Percentiles rank a stretch among this genome's conserved stretches.
phyloP scores from a whole-genome alignment of 2,888 invertebrate species.

The Andrena chrysosceles region DNA sequence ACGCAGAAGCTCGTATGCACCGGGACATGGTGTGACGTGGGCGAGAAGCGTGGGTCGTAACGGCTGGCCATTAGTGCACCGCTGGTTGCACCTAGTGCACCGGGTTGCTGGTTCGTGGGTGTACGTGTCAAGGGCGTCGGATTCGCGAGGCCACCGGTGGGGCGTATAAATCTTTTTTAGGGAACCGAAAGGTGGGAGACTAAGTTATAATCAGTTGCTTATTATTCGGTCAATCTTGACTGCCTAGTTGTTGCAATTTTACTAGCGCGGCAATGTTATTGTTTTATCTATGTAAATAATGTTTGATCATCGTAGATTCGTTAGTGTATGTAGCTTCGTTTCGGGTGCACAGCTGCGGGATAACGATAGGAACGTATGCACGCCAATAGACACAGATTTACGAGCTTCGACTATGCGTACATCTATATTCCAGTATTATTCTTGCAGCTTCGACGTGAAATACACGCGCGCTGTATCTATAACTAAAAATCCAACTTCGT shows the following conservation, averaged over 20 bases:
- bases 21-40: slow-evolving; percentile 19
- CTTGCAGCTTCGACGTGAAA: not conserved
- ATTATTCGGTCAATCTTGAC: not conserved
- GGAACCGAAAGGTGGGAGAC: not conserved
- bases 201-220: not conserved
- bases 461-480: not conserved
- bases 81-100: slow-evolving; percentile 3
- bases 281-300: too few relatives aligned
- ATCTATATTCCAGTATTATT: not conserved
- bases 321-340: too few relatives aligned
- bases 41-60: slow-evolving; percentile 27
- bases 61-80: slow-evolving; percentile 22
- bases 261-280: too few relatives aligned
- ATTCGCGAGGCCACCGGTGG: slow-evolving; percentile 7
- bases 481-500: not conserved
- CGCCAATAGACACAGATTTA: slow-evolving; percentile 7
- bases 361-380: not conserved
- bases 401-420: not conserved
- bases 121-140: slow-evolving; percentile 27
- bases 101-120: not conserved
- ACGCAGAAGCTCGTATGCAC: slow-evolving; percentile 15
- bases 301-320: too few relatives aligned
- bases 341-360: not conserved
- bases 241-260: too few relatives aligned
- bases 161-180: slow-evolving; percentile 3